phyloP scores from a whole-genome alignment of 2,113 vertebrate species.

The Boulengeromyrus knoepffleri region DNA sequence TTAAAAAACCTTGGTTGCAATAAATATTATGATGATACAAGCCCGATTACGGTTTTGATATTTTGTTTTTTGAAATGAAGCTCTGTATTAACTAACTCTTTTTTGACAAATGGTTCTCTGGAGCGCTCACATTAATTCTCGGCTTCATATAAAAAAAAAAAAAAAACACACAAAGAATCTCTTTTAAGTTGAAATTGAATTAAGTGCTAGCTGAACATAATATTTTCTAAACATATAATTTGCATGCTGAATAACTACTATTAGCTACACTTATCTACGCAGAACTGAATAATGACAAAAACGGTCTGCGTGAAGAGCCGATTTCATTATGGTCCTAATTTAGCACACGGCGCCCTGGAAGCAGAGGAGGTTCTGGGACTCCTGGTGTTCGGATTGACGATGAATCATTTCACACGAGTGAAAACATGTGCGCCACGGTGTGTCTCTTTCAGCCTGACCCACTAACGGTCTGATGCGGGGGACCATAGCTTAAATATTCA shows the following conservation, averaged over 20 bases:
- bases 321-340: neutral
- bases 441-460: neutral
- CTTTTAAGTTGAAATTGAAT: neutral
- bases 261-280: neutral
- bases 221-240: conserved; percentile 3
- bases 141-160: neutral
- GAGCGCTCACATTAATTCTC: neutral
- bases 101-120: neutral
- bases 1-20: neutral
- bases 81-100: neutral
- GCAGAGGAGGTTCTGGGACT: neutral
- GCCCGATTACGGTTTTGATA: neutral
- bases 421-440: neutral
- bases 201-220: neutral
- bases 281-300: neutral
- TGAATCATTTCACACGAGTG: neutral
- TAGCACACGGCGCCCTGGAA: neutral
- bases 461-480: neutral
- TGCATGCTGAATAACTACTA: neutral
- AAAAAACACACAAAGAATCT: neutral
- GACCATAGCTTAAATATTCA: neutral
- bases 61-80: neutral
- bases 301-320: neutral
- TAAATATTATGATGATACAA: neutral
- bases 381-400: neutral